These are phyloP conservation scores for Pachyramphus minor DNA, from an alignment of 2,113 vertebrate genomes.

Conservation along the genomic window DNA sequence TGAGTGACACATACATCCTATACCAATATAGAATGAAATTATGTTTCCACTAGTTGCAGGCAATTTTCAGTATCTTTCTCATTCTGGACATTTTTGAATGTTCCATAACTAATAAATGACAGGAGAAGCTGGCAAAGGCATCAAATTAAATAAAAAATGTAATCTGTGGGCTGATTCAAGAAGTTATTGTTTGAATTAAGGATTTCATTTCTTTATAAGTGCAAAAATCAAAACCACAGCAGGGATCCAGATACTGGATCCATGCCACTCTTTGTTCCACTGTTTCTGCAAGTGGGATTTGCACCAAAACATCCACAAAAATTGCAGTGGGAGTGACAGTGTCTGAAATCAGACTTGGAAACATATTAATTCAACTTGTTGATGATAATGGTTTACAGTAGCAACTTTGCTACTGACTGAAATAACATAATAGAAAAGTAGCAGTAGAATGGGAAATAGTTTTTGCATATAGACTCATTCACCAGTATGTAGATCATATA, in stretches of 20 bases:
- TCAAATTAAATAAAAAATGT: not conserved
- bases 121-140: not conserved
- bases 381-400: not conserved
- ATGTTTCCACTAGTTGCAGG: not conserved
- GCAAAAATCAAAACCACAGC: not conserved
- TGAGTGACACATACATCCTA: not conserved
- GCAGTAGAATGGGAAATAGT: not conserved
- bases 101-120: not conserved
- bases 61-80: not conserved
- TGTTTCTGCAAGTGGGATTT: not conserved
- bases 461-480: not conserved
- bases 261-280: not conserved
- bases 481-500: not conserved
- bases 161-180: not conserved
- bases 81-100: not conserved
- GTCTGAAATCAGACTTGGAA: not conserved
- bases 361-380: not conserved
- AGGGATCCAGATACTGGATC: not conserved
- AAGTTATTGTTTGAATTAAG: not conserved
- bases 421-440: not conserved
- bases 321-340: not conserved
- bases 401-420: not conserved
- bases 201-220: not conserved
- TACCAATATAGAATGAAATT: not conserved
- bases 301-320: not conserved